Conservation (phyloP, 2,888 invertebrate species). For the Meandrusa payeni region DNA sequence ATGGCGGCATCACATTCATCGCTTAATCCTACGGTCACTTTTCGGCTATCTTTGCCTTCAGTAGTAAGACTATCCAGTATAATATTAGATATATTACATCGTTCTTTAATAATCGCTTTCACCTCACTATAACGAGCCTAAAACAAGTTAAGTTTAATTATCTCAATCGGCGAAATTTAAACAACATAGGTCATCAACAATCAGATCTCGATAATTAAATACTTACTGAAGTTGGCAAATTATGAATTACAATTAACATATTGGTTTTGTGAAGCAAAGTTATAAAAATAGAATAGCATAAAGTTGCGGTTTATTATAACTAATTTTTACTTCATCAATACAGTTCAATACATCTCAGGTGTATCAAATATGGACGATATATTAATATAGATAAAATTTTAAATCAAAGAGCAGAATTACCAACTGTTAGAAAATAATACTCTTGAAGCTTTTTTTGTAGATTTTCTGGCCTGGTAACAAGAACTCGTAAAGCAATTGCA, state of each 20-base stretch:
- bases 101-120: conserved; percentile 34
- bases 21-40: conserved; percentile 41
- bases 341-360: too few relatives aligned
- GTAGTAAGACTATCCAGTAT: conserved; percentile 40
- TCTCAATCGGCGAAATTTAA: neutral
- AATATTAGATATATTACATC: conserved; percentile 36
- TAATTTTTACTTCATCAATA: too few relatives aligned
- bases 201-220: neutral
- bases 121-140: conserved; percentile 33
- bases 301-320: too few relatives aligned
- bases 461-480: too few relatives aligned
- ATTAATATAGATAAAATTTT: too few relatives aligned
- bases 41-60: conserved; percentile 32
- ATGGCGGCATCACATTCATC: conserved; percentile 39
- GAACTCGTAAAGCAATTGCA: too few relatives aligned
- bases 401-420: too few relatives aligned
- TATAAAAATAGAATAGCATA: too few relatives aligned
- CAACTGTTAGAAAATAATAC: too few relatives aligned
- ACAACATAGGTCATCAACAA: neutral
- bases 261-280: too few relatives aligned
- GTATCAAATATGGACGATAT: too few relatives aligned
- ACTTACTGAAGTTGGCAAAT: conserved; percentile 39
- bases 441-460: too few relatives aligned
- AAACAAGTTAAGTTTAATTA: conserved; percentile 18
- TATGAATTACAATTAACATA: conserved; percentile 41